A percentile compares a stretch with the other conserved stretches of the same genome.
phyloP scores from a whole-genome alignment of 1,140 invertebrate genomes.

The Drosophila santomea region DNA sequence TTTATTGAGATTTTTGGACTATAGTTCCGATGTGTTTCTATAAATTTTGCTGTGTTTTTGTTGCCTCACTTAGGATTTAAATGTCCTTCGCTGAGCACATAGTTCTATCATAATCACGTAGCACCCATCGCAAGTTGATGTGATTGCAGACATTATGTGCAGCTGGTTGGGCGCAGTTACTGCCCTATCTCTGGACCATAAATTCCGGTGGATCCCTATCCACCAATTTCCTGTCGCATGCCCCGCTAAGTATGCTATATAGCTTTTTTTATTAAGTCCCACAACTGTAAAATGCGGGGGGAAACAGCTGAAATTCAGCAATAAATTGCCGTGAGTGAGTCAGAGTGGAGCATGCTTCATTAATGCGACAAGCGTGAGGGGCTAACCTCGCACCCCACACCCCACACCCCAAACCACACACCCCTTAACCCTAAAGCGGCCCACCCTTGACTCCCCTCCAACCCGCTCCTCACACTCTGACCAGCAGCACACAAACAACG shows the following conservation, averaged over 20 bases:
- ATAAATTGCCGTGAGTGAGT: slow-evolving; percentile 60
- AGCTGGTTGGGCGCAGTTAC: slow-evolving; percentile 40
- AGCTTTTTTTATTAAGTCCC: slow-evolving; percentile 50
- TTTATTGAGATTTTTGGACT: background rate
- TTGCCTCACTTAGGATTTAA: background rate
- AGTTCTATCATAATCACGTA: slow-evolving; percentile 39
- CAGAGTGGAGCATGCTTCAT: slow-evolving; percentile 53
- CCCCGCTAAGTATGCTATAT: slow-evolving; percentile 34
- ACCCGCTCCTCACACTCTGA: background rate
- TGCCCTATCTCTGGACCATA: slow-evolving; percentile 43
- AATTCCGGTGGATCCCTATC: slow-evolving; percentile 28
- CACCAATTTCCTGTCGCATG: slow-evolving; percentile 29
- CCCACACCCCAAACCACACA: no score
- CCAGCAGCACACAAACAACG: slow-evolving; percentile 22
- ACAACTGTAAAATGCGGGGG: slow-evolving; percentile 48
- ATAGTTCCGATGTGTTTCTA: background rate
- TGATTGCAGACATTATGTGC: slow-evolving; percentile 56
- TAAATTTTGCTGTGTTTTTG: background rate
- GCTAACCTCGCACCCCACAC: background rate
- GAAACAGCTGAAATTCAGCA: slow-evolving; percentile 51
- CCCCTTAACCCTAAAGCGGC: background rate
- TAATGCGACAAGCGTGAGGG: slow-evolving; percentile 57
- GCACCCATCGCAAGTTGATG: slow-evolving; percentile 36
- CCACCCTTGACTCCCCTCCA: background rate
- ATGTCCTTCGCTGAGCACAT: background rate